Base-by-base conservation (phyloP, 2,113 vertebrate genomes). In the Amphilophus citrinellus region DNA sequence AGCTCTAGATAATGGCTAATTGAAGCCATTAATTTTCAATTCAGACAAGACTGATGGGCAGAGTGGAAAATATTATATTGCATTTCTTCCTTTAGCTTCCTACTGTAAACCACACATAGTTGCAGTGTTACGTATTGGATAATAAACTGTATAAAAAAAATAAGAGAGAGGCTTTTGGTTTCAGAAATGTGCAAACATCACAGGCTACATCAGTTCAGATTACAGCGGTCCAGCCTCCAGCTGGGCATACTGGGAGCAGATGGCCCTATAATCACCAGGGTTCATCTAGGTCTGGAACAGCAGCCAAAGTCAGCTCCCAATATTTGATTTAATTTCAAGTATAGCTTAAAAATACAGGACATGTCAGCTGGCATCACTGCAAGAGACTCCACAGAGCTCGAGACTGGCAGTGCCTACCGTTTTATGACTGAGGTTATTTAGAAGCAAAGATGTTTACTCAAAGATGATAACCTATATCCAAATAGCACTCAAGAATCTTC, bases 241-340 rank as follows among this genome's bases (percentile, higher is more conserved):
- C 91, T 95, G 94, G 92, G 90, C 86, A 87, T 90, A 90, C 88
- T 84, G 91, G 89, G 89, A 95, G 83, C 96, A 96, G 95, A 95
- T 96, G 95, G 95, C 91, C 84, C 83, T 68, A 82, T 95, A 94
- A 94, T 96, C 95, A 86, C 90, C 76, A 80, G 77, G 80, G 92
- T 90, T 93, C 90, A 93, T 86, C 89, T 76, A 84, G 87, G 82
- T 78, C 84, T 87, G 62, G 56, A 76, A 83, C 77, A 90, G 87
- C 87, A 84, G 89, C 90, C 88, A 94, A 89, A 86, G 80, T 61
- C 79, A 82, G 73, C 87, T 89, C 68, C 57, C 35, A 83, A 89
- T 89, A 84, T 90, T 91, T 89, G 42, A 89, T 93, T 93, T 89
- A 4, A 87, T 89, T 92, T 93, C 65, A 89, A 89, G 66, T 80